phyloP scores from a whole-genome alignment of 2,888 invertebrate species.

The Tribolium freemani region DNA sequence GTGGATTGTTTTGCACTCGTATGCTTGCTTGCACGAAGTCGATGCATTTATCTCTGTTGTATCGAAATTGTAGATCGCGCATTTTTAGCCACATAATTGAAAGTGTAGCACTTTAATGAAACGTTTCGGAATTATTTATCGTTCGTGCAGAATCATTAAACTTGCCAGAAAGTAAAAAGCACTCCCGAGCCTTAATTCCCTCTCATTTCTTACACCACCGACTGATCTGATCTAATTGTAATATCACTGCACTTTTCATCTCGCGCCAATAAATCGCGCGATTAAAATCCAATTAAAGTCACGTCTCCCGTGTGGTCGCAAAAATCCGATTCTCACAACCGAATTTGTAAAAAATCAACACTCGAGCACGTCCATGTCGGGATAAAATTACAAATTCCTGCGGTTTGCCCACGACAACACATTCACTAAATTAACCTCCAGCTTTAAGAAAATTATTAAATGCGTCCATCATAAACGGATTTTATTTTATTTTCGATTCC shows the following conservation, averaged over 20 bases:
- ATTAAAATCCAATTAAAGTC: conserved; percentile 30
- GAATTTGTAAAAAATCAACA: not conserved
- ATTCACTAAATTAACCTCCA: not conserved
- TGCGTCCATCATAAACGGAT: not conserved
- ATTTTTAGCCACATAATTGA: conserved; percentile 50
- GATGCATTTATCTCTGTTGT: conserved; percentile 37
- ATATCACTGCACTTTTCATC: conserved; percentile 16
- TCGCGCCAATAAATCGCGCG: conserved; percentile 4
- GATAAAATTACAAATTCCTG: not conserved
- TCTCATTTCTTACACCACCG: not conserved
- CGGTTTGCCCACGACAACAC: not conserved
- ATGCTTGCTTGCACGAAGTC: conserved; percentile 41
- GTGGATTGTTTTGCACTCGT: conserved; percentile 55
- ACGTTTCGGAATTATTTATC: conserved; percentile 41
- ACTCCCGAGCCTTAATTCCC: conserved; percentile 4
- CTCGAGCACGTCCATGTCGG: not conserved
- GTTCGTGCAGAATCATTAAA: conserved; percentile 27
- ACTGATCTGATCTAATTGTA: not conserved
- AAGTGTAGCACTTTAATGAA: conserved; percentile 52
- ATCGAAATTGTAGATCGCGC: conserved; percentile 39
- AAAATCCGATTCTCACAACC: not conserved
- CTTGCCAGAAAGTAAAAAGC: conserved; percentile 5
- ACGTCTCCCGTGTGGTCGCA: not conserved
- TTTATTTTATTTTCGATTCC: not conserved
- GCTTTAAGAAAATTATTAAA: not conserved